These are phyloP conservation scores for Theonella swinhoei DNA, from an alignment of 37 sponge, comb jelly and placozoan species.

Conservation along the genomic window DNA sequence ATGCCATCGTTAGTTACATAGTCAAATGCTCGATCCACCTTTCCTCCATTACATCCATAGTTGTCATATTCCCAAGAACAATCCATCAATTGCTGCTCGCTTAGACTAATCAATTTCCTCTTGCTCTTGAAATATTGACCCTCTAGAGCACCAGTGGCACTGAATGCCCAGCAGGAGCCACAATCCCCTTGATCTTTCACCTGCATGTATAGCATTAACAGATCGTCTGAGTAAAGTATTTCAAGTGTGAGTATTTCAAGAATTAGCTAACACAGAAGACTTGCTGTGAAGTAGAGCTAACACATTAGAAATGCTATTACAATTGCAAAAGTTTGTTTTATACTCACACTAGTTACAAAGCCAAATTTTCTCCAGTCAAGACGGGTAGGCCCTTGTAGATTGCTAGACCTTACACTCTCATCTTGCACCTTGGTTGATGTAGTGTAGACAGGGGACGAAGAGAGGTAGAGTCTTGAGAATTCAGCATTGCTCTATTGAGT, in stretches of 20 bases:
- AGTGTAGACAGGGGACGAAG: background rate
- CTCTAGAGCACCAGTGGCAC: slow-evolving; percentile 85
- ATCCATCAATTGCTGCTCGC: slow-evolving; percentile 96
- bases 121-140: slow-evolving; percentile 60
- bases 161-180: slow-evolving; percentile 93
- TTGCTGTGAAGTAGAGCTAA: background rate
- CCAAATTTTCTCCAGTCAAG: background rate
- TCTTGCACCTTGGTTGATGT: background rate
- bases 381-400: background rate
- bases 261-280: too few species aligned
- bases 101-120: slow-evolving; percentile 68
- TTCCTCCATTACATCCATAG: slow-evolving; percentile 84
- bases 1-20: slow-evolving; percentile 77
- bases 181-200: slow-evolving; percentile 92
- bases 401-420: background rate
- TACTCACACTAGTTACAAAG: background rate
- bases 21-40: slow-evolving; percentile 80
- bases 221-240: background rate
- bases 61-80: slow-evolving; percentile 88
- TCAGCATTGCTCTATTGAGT: background rate
- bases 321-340: too few species aligned
- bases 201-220: slow-evolving; percentile 5
- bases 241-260: too few species aligned
- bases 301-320: background rate
- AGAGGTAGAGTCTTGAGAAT: background rate